Base-by-base conservation (phyloP, 2,888 invertebrate species). In the Scaptomyza tumidula region DNA sequence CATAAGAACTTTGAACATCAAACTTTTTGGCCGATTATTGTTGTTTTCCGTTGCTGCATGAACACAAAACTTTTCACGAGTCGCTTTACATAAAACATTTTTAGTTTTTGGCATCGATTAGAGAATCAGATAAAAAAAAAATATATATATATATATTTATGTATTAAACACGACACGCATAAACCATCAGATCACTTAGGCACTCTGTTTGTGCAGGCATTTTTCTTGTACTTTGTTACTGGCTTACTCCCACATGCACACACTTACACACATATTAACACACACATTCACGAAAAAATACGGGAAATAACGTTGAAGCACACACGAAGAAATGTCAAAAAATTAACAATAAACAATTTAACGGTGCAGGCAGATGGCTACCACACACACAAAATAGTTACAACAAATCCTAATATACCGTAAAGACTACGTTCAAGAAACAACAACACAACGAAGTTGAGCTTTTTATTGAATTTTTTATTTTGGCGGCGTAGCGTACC, bases 151-250 rank as follows among this genome's bases (percentile, higher is more conserved):
- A 27, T 54, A 48, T n/a, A 39, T 39, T 3, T 39, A 35, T 19
- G 6, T 10, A 50, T 35, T 35, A 48, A 24, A 39, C 59, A 35
- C 49, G 63, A 53, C 65, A 57, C 67, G 80, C 71, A 76, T 66
- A 69, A 67, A 55, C 75, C 80, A 86, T 86, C 86, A 56, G 86
- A 78, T 82, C 88, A 86, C 86, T 80, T 64, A 24, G 52, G 52
- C 27, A 50, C 27, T 46, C 27, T 54, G 43, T 27, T 10, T 39
- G 31, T 52, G 35, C 43, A 10, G n/a, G 6, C 24, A 13, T 33
- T 45, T 39, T n/a, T 10, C 1, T 39, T 14, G 7, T 39, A 13
- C 31, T 7, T 10, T 46, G 5, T 27, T 48, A n/a, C 39, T 27
- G n/a, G 9, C 31, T 52, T 44, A 0, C 29, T 31, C 2, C 7